Evolutionary conservation across 2,113 vertebrate species (phyloP).

Genomic region (Rallus limicola): DNA sequence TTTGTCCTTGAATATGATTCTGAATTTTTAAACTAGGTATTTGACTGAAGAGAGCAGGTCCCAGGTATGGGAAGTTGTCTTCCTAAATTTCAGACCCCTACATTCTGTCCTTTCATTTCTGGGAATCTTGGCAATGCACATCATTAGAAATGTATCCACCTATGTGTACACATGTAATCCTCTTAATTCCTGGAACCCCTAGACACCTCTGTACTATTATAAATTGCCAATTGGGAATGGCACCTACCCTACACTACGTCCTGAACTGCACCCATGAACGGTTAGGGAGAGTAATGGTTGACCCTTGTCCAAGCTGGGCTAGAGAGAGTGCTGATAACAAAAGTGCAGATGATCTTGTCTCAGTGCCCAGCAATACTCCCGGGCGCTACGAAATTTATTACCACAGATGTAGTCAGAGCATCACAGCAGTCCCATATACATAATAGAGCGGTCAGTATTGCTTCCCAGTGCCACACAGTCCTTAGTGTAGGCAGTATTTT

Average conservation of each 20-base stretch:
- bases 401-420: neutral
- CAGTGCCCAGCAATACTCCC: neutral
- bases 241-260: neutral
- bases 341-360: neutral
- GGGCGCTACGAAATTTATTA: neutral
- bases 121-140: neutral
- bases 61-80: accelerated
- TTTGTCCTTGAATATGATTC: neutral
- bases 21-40: neutral
- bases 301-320: neutral
- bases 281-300: neutral
- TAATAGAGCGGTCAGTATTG: neutral
- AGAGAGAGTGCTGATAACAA: neutral
- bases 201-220: neutral
- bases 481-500: neutral
- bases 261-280: neutral
- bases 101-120: neutral
- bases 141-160: neutral
- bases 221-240: neutral
- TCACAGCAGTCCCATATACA: neutral
- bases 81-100: neutral
- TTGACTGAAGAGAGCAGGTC: neutral
- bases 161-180: neutral
- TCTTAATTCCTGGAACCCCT: neutral
- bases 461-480: neutral